A percentile compares a stretch with the other conserved stretches of the same genome.
phyloP scores from a whole-genome alignment of 2,113 vertebrate species.

The Orthonyx spaldingii region DNA sequence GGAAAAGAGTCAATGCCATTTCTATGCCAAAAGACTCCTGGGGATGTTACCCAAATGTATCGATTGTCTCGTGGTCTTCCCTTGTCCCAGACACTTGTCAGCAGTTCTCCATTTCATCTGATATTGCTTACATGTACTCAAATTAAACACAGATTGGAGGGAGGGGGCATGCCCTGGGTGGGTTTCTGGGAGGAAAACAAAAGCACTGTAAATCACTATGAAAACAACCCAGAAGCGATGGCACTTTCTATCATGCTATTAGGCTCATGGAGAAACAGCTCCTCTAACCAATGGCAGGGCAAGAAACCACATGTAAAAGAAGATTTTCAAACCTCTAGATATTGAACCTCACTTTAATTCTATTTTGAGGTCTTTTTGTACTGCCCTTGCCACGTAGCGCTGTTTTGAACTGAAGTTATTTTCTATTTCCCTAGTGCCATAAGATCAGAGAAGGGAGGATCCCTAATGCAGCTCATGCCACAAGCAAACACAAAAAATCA shows the following conservation, averaged over 20 bases:
- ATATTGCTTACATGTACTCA: not conserved
- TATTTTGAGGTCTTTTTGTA: not conserved
- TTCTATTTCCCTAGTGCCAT: not conserved
- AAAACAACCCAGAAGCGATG: not conserved
- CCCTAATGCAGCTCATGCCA: not conserved
- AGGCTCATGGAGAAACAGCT: not conserved
- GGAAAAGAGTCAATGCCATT: not conserved
- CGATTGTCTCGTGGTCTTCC: not conserved
- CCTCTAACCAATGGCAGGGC: not conserved
- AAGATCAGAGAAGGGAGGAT: not conserved
- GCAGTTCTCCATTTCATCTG: not conserved
- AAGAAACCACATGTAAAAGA: not conserved
- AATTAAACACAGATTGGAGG: constrained; percentile 2
- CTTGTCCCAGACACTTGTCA: constrained; percentile 17
- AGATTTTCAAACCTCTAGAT: not conserved
- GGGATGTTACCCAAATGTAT: not conserved
- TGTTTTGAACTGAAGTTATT: not conserved
- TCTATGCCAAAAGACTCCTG: not conserved
- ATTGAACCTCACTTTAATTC: not conserved
- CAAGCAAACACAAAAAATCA: not conserved
- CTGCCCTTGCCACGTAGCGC: not conserved
- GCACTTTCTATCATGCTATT: not conserved
- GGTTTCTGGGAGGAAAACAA: not conserved
- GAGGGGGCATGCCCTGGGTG: not conserved
- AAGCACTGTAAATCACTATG: not conserved